These are phyloP conservation scores for Lasioglossum malachurum DNA, from an alignment of 2,888 invertebrate genomes.

Conservation along the genomic window DNA sequence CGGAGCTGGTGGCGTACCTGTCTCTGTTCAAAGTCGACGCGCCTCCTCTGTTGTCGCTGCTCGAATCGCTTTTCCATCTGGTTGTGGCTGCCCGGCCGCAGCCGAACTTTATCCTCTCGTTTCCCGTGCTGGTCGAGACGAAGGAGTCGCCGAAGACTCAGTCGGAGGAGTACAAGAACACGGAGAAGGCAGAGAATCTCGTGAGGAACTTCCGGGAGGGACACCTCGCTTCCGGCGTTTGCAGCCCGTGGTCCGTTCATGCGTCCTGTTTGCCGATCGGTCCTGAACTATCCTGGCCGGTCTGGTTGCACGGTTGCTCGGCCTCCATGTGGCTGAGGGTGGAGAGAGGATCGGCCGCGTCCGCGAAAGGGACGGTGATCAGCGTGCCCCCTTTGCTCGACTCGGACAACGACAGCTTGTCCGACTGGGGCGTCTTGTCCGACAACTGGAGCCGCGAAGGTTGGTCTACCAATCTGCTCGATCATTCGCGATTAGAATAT, in stretches of 20 bases:
- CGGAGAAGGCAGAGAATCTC: constrained; percentile 81
- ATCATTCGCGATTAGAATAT: not conserved
- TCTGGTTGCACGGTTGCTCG: constrained; percentile 88
- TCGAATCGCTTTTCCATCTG: constrained; percentile 85
- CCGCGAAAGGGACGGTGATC: constrained; percentile 66
- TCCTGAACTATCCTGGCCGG: constrained; percentile 86
- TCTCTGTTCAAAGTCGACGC: constrained; percentile 87
- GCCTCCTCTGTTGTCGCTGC: constrained; percentile 87
- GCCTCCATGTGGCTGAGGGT: constrained; percentile 87
- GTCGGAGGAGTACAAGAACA: constrained; percentile 74
- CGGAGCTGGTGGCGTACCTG: constrained; percentile 87
- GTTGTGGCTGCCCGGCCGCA: constrained; percentile 86
- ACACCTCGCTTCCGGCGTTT: constrained; percentile 80
- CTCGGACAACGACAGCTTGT: constrained; percentile 81
- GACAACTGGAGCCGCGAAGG: constrained; percentile 84
- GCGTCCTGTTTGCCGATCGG: constrained; percentile 81
- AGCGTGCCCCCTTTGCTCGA: constrained; percentile 73
- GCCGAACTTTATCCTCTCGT: constrained; percentile 87
- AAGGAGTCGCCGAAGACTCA: constrained; percentile 53
- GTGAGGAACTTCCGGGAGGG: constrained; percentile 81
- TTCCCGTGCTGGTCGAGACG: constrained; percentile 82
- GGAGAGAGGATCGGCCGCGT: constrained; percentile 79
- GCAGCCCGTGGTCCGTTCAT: constrained; percentile 83
- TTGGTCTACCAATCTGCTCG: constrained; percentile 54
- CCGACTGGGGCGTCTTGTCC: constrained; percentile 83